These are phyloP conservation scores for Zelostemma sp. DNA, from an alignment of 1,140 invertebrate genomes.

Conservation along the genomic window DNA sequence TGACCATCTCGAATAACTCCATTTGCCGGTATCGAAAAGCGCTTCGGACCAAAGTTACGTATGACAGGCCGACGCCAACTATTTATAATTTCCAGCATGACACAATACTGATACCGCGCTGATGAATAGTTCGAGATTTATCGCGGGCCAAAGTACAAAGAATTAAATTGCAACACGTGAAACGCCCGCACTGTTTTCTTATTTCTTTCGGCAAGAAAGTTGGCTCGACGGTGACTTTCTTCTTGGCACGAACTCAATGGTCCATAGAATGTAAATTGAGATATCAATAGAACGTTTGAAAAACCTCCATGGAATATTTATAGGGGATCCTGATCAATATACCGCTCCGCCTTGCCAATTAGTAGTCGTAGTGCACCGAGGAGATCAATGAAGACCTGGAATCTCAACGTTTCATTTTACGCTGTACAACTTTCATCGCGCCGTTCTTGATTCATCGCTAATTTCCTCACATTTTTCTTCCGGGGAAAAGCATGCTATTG, in stretches of 20 bases:
- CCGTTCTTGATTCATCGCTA: not conserved
- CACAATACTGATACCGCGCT: not conserved
- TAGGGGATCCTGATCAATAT: not conserved
- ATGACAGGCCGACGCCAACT: not conserved
- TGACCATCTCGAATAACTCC: conserved; percentile 14
- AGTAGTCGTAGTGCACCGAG: too few relatives aligned
- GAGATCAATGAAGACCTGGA: too few relatives aligned
- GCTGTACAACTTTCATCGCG: not conserved
- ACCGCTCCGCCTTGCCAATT: not conserved
- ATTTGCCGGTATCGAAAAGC: conserved; percentile 4
- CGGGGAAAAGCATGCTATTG: too few relatives aligned
- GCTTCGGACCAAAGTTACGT: not conserved
- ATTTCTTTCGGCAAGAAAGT: not conserved
- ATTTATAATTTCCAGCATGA: not conserved
- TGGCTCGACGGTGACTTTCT: not conserved
- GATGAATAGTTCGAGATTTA: conserved; percentile 5
- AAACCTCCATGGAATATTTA: conserved; percentile 1
- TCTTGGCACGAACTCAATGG: conserved; percentile 8
- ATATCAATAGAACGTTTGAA: conserved; percentile 9
- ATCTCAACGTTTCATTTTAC: too few relatives aligned
- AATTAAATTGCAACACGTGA: conserved; percentile 11
- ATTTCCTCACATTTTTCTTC: not conserved
- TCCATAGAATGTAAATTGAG: conserved; percentile 9
- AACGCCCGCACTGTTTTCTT: not conserved
- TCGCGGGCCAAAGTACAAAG: not conserved